Evolutionary conservation across 2,797 vertebrate species (phyloP).

Genomic region (Spondyliosoma cantharus): DNA sequence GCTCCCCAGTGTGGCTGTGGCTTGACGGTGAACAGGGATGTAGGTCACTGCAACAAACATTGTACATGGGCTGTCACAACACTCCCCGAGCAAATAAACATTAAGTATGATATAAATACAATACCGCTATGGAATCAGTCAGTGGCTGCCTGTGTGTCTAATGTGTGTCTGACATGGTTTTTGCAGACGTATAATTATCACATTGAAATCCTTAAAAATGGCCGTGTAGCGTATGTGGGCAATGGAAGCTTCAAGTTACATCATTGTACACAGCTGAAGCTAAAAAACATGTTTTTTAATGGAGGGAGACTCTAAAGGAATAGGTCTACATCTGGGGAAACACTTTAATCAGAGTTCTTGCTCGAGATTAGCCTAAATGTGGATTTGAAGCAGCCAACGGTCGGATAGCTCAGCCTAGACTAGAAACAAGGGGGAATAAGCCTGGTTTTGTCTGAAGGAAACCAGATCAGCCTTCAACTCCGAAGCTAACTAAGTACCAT

Average conservation of each 20-base stretch:
- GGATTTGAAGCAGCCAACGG: background rate
- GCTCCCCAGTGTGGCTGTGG: slow-evolving; percentile 57
- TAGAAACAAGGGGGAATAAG: too few species aligned
- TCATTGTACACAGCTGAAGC: too few species aligned
- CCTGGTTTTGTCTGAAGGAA: background rate
- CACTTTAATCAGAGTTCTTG: background rate
- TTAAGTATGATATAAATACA: slow-evolving; percentile 51
- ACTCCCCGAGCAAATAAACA: slow-evolving; percentile 61
- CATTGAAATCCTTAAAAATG: too few species aligned
- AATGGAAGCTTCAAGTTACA: too few species aligned
- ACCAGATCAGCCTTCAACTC: background rate
- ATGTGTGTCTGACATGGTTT: too few species aligned
- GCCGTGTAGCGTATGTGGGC: too few species aligned
- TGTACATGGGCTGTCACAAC: slow-evolving; percentile 59
- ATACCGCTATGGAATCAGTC: slow-evolving; percentile 8
- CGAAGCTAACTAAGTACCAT: too few species aligned
- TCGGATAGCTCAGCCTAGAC: background rate
- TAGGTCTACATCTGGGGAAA: background rate
- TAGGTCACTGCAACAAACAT: slow-evolving; percentile 63
- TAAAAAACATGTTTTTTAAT: too few species aligned
- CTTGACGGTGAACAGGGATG: slow-evolving; percentile 55
- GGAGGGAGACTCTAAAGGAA: too few species aligned
- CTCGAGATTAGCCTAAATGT: background rate
- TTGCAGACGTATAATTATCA: too few species aligned
- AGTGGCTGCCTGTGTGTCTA: background rate